phyloP scores from a whole-genome alignment of 2,113 vertebrate genomes.

The Charadrius vociferus region DNA sequence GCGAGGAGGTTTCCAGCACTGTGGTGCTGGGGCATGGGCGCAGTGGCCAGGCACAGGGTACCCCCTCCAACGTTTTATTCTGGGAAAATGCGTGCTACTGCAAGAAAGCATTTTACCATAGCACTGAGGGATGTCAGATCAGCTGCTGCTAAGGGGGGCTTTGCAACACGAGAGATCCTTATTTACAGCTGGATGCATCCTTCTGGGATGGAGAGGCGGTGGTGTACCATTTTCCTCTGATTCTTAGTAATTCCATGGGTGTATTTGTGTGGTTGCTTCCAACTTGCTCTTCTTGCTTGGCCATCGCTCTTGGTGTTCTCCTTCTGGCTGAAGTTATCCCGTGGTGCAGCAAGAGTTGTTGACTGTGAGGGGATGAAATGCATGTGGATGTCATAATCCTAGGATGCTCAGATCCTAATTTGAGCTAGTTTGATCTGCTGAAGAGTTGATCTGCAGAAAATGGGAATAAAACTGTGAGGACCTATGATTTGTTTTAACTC shows the following conservation, averaged over 20 bases:
- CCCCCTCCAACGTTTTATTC: background rate
- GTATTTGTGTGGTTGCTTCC: background rate
- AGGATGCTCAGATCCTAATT: background rate
- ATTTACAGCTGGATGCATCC: background rate
- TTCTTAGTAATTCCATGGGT: background rate
- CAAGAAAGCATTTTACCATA: background rate
- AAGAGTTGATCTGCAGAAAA: background rate
- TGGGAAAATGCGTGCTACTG: background rate
- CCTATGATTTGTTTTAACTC: background rate
- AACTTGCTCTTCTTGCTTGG: background rate
- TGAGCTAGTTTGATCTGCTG: background rate
- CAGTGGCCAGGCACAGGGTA: background rate
- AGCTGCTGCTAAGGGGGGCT: background rate
- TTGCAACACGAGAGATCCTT: background rate
- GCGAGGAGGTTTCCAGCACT: background rate
- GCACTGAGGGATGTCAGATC: background rate
- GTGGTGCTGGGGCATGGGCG: accelerated
- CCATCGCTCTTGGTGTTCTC: background rate
- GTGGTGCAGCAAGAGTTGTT: background rate
- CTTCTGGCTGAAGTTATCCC: background rate
- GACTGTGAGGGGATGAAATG: background rate
- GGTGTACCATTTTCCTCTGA: background rate
- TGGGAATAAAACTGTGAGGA: background rate
- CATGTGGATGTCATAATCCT: background rate
- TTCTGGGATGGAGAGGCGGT: background rate